Evolutionary conservation across 53 echinoderm and acorn worm genomes (phyloP), one percentile per base, ranked within the genome.

Genomic region (Apostichopus leukothele): DNA sequence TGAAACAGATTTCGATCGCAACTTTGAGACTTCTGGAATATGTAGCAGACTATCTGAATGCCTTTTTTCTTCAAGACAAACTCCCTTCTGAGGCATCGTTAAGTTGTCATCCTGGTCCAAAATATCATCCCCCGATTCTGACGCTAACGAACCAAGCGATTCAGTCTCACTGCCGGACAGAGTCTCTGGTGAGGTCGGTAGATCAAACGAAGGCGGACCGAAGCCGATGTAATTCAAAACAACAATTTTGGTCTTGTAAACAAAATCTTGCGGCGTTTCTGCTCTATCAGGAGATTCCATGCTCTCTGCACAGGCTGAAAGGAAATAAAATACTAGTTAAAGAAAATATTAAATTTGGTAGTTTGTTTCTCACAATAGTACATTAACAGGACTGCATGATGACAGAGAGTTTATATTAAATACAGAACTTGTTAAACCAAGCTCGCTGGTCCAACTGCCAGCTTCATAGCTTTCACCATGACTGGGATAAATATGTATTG

Each of bases 221-320:
- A 96, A 89, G 27, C 96, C 96, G 1, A 96, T 89, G 59, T 89
- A 94, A 80, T 90, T 96, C 6, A 96, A 83, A 67, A 96, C 96
- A 7, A 96, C 96, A 88, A 93, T 95, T 84, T 96, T 96, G 50
- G 96, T 96, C 85, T 96, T 93, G 39, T 92, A 91, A 18, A 91
- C 78, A 90, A 96, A 96, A 50, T 92, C 96, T 74, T 94, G 92
- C 7, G 96, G 96, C 5, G 96, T 96, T 88, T 90, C 89, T 0
- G 83, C 80, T 51, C 88, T 21, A 20, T 87, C 88, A 10, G 86
- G 92, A 7, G 67, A 78, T 1, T 89, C 89, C 92, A 92, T 92
- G 18, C 71, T 51, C 57, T 57, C 57, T 57, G 57, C 8, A 57
- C 57, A 57, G 57, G 57, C 39, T 39, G 0, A 57, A 57, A 57